A percentile compares a stretch with the other conserved stretches of the same genome.
Evolutionary conservation across 2,888 invertebrate genomes (phyloP).

Genomic region (Xanthia icteritia): DNA sequence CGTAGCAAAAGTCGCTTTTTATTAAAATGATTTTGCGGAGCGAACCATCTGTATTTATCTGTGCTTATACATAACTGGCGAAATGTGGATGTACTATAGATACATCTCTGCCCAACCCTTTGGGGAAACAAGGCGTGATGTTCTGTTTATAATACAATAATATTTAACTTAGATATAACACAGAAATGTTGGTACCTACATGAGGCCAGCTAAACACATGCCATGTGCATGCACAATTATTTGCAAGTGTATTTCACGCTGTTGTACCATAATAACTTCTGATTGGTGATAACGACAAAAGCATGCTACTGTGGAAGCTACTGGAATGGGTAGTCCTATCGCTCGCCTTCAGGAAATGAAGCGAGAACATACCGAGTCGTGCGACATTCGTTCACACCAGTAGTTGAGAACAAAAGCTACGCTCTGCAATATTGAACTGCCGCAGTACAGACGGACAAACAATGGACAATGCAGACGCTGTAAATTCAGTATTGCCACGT

Average conservation of each 20-base stretch:
- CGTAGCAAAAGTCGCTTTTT: too few relatives aligned
- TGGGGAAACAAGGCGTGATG: too few relatives aligned
- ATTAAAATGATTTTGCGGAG: too few relatives aligned
- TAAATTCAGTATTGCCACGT: conserved; percentile 30
- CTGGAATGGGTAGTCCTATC: not conserved
- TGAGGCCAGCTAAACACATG: not conserved
- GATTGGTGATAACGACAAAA: not conserved
- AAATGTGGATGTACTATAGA: too few relatives aligned
- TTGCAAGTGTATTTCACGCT: not conserved
- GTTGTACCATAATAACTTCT: not conserved
- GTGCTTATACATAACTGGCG: too few relatives aligned
- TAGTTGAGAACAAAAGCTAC: conserved; percentile 38
- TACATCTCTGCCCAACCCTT: too few relatives aligned
- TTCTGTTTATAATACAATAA: not conserved
- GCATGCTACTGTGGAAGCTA: not conserved
- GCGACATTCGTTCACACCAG: conserved; percentile 14
- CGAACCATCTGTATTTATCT: too few relatives aligned
- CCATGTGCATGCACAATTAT: not conserved
- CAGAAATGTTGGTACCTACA: not conserved
- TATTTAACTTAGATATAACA: not conserved
- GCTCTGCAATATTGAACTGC: conserved; percentile 34
- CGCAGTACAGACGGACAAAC: conserved; percentile 23
- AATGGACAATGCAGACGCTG: conserved; percentile 39
- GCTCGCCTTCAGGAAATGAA: conserved; percentile 44
- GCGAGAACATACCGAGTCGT: conserved; percentile 6